Evolutionary conservation across 37 sponge, comb jelly and placozoan genomes (phyloP), one percentile per base, ranked within the genome.

Genomic region (Bolinopsis microptera): DNA sequence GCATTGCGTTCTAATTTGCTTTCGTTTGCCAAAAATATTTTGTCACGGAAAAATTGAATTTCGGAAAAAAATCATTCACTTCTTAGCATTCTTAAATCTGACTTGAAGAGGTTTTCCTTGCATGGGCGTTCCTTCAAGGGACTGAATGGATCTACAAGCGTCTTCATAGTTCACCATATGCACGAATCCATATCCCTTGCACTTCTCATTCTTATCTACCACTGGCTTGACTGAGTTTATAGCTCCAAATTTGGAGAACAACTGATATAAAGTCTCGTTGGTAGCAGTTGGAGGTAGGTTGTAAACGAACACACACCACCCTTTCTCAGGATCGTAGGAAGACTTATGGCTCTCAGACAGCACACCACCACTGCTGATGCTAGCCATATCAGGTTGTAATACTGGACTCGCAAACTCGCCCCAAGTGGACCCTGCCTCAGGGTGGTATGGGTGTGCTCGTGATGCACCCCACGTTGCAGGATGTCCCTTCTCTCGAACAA

Each of bases 111-210:
- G 16, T 72, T 96, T 96, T 2, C 97, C 97, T 18, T 97, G 93
- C 34, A 93, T n/a, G 32, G 76, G 67, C 41, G 69, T 77, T 33
- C 96, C 96, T 38, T 96, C 95, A 21, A 97, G 94, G n/a, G 27
- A 22, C 69, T 92, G 23, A 35, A 97, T 96, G 3, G 98, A 95
- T 9, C 92, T 75, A 77, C 33, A 96, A 0, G 98, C 98, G 24
- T 97, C 97, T 30, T 96, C 98, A 37, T 97, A 97, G 75, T 94
- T 95, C 37, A 95, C 31, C 98, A 97, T 97, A 93, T 96, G 96
- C n/a, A 97, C 98, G 96, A 97, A 97, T 0, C 97, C 98, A 70
- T 93, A 97, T 23, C 97, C 94, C 75, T 97, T 97, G 61, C 97
- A 94, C 35, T 94, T 96, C 16, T 88, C 86, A 16, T 38, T 36